Base-by-base conservation (phyloP, 2,888 invertebrate genomes). In the Brachyptera putata region DNA sequence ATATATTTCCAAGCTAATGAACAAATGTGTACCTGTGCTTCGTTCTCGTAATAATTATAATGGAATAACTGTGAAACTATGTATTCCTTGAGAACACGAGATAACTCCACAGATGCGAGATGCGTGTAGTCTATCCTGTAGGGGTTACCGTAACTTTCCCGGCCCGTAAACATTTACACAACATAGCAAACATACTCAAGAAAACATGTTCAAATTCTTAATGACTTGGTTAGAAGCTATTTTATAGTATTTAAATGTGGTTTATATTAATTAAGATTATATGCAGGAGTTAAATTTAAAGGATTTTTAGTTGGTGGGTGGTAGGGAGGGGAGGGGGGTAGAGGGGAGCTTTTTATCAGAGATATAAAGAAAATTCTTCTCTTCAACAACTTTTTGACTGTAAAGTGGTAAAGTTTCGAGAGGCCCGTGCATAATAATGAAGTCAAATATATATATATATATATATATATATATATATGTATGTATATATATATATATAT, bases 351-450 rank as follows among this genome's bases (percentile, higher is more conserved):
- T 43, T 43, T 43, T 43, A 43, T 43, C 43, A 43, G 5, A 11
- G 43, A 43, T 43, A 21, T 43, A 18, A 43, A 21, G 43, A 14
- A 43, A 43, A 16, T 43, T 43, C 21, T 43, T 43, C 21, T 43
- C 43, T 21, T 21, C 43, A 43, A 43, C 43, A 43, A 43, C 18
- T 43, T 43, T 43, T 43, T 43, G 43, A 43, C 43, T 43, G 16
- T 43, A 43, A 43, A 43, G 43, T 43, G 43, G 43, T 43, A 43
- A 43, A 43, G 43, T 43, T 43, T 43, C 18, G 14, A 18, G 21
- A 43, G 43, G 43, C 21, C 57, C 57, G 43, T 24, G 46, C 46
- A 46, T 46, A 46, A 46, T 46, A 21, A 46, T 46, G 21, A 46
- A 46, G 46, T 13, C 46, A 46, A 46, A 46, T 5, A 46, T 46